Conservation (phyloP, 2,113 vertebrate genomes). For the Neogobius melanostomus region DNA sequence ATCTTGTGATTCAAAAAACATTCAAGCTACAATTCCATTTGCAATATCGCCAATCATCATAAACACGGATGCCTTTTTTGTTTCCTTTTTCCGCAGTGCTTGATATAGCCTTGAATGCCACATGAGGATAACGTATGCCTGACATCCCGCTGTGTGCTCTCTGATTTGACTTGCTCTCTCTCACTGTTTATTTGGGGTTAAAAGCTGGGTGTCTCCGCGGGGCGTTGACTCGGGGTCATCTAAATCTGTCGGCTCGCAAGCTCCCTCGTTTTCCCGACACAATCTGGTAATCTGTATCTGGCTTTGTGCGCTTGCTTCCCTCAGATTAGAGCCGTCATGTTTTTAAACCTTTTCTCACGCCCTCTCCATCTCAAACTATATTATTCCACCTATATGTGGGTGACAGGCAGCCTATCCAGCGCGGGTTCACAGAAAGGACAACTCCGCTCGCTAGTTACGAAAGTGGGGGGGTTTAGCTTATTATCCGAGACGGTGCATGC, state of each 20-base stretch:
- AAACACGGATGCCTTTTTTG: conserved; percentile 23
- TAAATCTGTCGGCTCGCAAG: conserved; percentile 66
- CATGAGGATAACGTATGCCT: conserved; percentile 29
- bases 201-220: conserved; percentile 60
- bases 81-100: conserved; percentile 14
- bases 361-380: conserved; percentile 41
- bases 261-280: conserved; percentile 57
- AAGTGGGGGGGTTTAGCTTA: conserved; percentile 64
- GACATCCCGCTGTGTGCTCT: conserved; percentile 41
- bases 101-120: conserved; percentile 20
- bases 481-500: conserved; percentile 69
- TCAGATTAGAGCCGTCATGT: conserved; percentile 73
- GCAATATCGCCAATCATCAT: background rate
- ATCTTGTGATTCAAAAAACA: too few relatives aligned
- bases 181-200: conserved; percentile 67
- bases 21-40: too few relatives aligned
- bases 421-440: conserved; percentile 74
- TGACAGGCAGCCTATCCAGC: conserved; percentile 60
- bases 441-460: conserved; percentile 69
- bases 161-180: conserved; percentile 49
- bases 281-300: conserved; percentile 69
- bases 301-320: conserved; percentile 61
- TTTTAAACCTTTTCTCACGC: conserved; percentile 75
- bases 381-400: conserved; percentile 40
- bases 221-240: conserved; percentile 70